phyloP scores from a whole-genome alignment of 2,113 vertebrate genomes.

The Lophura nycthemera region DNA sequence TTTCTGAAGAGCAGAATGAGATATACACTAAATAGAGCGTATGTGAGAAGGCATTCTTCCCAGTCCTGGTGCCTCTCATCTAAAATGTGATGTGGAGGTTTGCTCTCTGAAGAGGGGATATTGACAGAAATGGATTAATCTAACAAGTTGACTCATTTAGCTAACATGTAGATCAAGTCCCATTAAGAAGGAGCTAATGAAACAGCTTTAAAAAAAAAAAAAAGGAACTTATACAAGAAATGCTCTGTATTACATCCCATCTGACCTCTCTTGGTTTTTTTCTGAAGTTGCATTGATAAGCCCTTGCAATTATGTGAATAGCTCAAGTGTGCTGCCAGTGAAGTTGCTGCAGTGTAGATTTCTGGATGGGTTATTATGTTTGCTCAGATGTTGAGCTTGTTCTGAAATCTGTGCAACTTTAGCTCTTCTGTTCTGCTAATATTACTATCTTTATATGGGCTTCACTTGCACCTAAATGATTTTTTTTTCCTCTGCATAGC shows the following conservation, averaged over 20 bases:
- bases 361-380: not conserved
- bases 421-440: not conserved
- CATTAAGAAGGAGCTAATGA: not conserved
- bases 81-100: not conserved
- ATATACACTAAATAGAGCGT: too few relatives aligned
- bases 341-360: not conserved
- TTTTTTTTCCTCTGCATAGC: not conserved
- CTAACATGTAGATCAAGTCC: fast-evolving
- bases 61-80: too few relatives aligned
- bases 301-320: fast-evolving
- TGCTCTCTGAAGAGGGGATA: not conserved
- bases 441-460: fast-evolving
- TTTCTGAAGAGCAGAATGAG: not conserved
- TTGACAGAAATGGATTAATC: not conserved
- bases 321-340: not conserved
- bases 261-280: not conserved
- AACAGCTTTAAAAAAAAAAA: not conserved
- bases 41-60: not conserved
- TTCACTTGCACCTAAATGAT: not conserved
- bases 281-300: not conserved
- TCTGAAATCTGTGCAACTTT: not conserved
- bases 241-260: not conserved
- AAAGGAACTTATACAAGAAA: not conserved
- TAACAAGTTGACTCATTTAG: not conserved
- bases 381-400: not conserved